Evolutionary conservation across 2,113 vertebrate genomes (phyloP).

Genomic region (Rhinichthys klamathensis): DNA sequence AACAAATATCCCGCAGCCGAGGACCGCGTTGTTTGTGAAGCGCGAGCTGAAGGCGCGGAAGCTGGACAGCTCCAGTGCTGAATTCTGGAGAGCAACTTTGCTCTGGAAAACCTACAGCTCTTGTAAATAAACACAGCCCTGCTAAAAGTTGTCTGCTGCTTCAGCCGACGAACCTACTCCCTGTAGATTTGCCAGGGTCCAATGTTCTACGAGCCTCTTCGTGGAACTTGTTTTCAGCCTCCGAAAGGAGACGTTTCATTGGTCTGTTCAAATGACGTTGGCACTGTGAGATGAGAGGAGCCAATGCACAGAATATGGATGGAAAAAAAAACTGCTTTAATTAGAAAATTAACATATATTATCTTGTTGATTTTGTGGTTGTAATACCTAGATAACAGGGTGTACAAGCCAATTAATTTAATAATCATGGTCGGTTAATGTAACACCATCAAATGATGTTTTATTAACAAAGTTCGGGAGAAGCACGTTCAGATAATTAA

Average conservation of each 20-base stretch:
- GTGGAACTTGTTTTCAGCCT: conserved; percentile 53
- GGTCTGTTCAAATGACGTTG: conserved; percentile 57
- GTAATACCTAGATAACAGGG: neutral
- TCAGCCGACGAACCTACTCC: neutral
- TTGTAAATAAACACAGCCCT: conserved; percentile 48
- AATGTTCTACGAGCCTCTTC: conserved; percentile 36
- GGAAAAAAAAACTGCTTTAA: conserved; percentile 20
- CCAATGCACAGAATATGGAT: conserved; percentile 52
- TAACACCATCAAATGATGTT: too few relatives aligned
- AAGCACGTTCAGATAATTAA: too few relatives aligned
- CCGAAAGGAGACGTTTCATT: conserved; percentile 57
- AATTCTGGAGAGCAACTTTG: conserved; percentile 54
- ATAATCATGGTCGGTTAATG: neutral
- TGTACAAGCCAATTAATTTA: neutral
- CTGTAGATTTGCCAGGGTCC: neutral
- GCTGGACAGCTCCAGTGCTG: conserved; percentile 79
- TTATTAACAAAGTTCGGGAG: too few relatives aligned
- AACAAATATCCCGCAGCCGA: conserved; percentile 12
- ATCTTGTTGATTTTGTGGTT: neutral
- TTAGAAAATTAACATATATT: neutral
- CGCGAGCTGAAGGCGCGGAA: conserved; percentile 31
- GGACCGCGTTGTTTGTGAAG: neutral
- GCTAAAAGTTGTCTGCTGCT: conserved; percentile 41
- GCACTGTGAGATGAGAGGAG: conserved; percentile 46
- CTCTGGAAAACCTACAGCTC: conserved; percentile 48